These are phyloP conservation scores for Polypedilum pembai DNA, from an alignment of 1,140 invertebrate genomes.

Conservation along the genomic window DNA sequence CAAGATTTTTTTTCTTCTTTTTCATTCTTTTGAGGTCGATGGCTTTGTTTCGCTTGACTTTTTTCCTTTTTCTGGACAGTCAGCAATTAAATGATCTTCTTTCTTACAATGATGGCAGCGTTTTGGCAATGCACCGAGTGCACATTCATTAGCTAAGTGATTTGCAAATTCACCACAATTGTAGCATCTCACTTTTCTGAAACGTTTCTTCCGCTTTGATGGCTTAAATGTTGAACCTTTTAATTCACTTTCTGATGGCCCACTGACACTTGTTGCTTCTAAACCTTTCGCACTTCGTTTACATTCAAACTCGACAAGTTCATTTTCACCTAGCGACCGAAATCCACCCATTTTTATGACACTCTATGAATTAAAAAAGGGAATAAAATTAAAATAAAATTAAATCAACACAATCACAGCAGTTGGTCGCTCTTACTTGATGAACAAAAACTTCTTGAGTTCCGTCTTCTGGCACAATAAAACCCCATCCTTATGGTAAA, in stretches of 20 bases:
- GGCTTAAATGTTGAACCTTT: slow-evolving; percentile 65
- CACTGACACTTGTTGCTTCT: slow-evolving; percentile 75
- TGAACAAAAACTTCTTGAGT: slow-evolving; percentile 86
- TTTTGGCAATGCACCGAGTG: slow-evolving; percentile 76
- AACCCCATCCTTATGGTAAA: slow-evolving; percentile 91
- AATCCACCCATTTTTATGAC: slow-evolving; percentile 84
- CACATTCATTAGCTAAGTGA: slow-evolving; percentile 82
- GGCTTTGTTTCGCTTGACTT: neutral
- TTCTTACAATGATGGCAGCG: slow-evolving; percentile 81
- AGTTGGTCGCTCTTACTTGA: slow-evolving; percentile 55
- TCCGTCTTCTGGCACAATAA: slow-evolving; percentile 80
- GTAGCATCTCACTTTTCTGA: slow-evolving; percentile 82
- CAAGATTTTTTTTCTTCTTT: neutral
- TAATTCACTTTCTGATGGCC: slow-evolving; percentile 64
- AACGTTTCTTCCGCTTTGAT: slow-evolving; percentile 66
- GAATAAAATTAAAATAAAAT: slow-evolving; percentile 33
- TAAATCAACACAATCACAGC: neutral
- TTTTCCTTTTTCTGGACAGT: slow-evolving; percentile 57
- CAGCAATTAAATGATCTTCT: slow-evolving; percentile 76
- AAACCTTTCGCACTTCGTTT: slow-evolving; percentile 74
- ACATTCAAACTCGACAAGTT: slow-evolving; percentile 79
- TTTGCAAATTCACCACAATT: slow-evolving; percentile 87
- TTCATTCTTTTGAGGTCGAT: neutral
- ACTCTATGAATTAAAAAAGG: slow-evolving; percentile 58
- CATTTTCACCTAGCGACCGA: slow-evolving; percentile 75